Evolutionary conservation across 1,140 invertebrate species (phyloP).

Genomic region (Metaphire vulgaris): DNA sequence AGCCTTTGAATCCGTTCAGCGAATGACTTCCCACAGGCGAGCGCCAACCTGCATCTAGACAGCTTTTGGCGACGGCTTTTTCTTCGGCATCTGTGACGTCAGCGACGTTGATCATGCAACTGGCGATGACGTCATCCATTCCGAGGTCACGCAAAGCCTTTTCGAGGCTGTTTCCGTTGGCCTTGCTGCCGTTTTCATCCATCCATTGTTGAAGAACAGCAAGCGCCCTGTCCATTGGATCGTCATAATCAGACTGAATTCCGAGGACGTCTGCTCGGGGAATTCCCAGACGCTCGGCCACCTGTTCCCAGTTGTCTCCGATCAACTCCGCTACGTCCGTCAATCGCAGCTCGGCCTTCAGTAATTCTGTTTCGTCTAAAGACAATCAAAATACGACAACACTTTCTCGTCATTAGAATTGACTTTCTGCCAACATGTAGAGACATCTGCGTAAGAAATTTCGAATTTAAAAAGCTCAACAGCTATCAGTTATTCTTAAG

Average conservation of each 20-base stretch:
- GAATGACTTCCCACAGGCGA: neutral
- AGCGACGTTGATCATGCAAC: conserved; percentile 79
- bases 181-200: conserved; percentile 64
- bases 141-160: conserved; percentile 78
- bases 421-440: no score
- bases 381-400: neutral
- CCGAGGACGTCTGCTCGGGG: conserved; percentile 74
- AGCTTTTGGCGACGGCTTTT: conserved; percentile 66
- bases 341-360: conserved; percentile 70
- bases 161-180: conserved; percentile 77
- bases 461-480: no score
- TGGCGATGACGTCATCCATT: conserved; percentile 82
- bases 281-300: conserved; percentile 71
- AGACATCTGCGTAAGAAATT: no score
- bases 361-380: conserved; percentile 26
- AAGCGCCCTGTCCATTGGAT: conserved; percentile 79
- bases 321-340: conserved; percentile 86
- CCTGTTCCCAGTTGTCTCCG: conserved; percentile 76
- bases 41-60: conserved; percentile 55
- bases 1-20: no score
- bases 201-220: conserved; percentile 87
- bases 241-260: conserved; percentile 78
- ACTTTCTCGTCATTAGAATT: no score
- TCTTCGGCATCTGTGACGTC: conserved; percentile 72
- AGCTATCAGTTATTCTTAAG: no score